phyloP scores from a whole-genome alignment of 2,113 vertebrate genomes.

The Nothocercus nigrocapillus region DNA sequence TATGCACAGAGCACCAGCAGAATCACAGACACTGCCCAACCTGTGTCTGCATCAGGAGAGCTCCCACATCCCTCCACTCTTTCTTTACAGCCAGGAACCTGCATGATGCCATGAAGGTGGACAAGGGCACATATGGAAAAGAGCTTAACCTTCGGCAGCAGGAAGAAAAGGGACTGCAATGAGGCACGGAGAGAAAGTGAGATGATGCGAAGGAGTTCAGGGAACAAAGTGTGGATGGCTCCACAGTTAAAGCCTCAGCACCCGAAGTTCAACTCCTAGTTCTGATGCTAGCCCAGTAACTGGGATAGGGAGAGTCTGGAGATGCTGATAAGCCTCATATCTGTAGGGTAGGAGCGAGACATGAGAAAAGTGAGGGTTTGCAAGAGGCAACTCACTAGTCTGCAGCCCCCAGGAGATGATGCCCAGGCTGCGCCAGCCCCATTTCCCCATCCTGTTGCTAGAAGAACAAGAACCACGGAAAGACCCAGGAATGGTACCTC shows the following conservation, averaged over 20 bases:
- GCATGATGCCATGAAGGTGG: not conserved
- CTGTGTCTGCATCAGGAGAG: not conserved
- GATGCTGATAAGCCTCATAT: not conserved
- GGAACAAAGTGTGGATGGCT: not conserved
- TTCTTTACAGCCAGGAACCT: not conserved
- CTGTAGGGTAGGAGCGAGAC: not conserved
- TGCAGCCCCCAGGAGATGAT: constrained; percentile 47
- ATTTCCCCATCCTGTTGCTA: constrained; percentile 58
- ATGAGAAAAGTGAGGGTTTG: not conserved
- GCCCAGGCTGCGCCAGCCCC: not conserved
- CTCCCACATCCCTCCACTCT: not conserved
- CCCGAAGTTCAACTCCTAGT: not conserved
- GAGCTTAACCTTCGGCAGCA: not conserved
- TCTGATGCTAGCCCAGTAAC: not conserved
- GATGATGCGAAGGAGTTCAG: not conserved
- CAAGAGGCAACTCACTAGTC: constrained; percentile 72
- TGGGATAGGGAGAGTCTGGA: not conserved
- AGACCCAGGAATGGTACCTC: constrained; percentile 68
- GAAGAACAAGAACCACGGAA: constrained; percentile 70
- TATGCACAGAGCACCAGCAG: not conserved
- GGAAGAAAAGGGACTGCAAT: not conserved
- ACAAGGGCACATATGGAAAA: not conserved
- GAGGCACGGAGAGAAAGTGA: not conserved
- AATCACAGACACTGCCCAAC: not conserved
- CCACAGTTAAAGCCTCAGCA: not conserved